Percentiles rank a stretch among this genome's conserved stretches.
Evolutionary conservation across 2,113 vertebrate species (phyloP).

Genomic region (Burhinus bistriatus): DNA sequence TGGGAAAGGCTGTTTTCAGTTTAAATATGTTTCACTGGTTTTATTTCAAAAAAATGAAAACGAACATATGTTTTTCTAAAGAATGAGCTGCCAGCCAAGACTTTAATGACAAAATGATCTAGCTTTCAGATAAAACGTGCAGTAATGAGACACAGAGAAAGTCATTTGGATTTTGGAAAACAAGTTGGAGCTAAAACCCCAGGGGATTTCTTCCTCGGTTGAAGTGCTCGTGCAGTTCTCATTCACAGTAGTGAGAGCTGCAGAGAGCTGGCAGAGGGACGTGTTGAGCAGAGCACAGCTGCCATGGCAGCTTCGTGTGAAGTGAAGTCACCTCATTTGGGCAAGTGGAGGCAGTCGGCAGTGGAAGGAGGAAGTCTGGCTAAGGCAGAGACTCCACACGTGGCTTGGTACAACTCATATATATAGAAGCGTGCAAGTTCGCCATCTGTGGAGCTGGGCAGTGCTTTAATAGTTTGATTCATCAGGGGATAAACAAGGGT

Average conservation of each 20-base stretch:
- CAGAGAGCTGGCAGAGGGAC: neutral
- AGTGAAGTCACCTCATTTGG: neutral
- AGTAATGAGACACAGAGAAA: neutral
- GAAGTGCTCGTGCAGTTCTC: neutral
- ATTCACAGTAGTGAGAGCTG: neutral
- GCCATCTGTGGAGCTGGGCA: neutral
- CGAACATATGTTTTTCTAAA: neutral
- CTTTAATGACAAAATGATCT: neutral
- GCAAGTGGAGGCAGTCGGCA: neutral
- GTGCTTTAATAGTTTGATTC: neutral
- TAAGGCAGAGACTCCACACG: neutral
- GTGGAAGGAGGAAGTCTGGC: neutral
- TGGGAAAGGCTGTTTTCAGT: neutral
- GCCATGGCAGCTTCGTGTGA: neutral
- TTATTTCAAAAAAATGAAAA: neutral
- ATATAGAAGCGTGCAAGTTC: neutral
- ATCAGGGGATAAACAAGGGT: neutral
- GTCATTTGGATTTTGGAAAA: neutral
- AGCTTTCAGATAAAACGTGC: neutral
- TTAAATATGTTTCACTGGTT: neutral
- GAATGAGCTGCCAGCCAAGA: neutral
- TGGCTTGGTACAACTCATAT: neutral
- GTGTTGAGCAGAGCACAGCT: neutral
- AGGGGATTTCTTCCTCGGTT: neutral
- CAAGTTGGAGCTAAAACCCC: neutral